phyloP scores from a whole-genome alignment of 2,113 vertebrate genomes.

The Cervus canadensis region DNA sequence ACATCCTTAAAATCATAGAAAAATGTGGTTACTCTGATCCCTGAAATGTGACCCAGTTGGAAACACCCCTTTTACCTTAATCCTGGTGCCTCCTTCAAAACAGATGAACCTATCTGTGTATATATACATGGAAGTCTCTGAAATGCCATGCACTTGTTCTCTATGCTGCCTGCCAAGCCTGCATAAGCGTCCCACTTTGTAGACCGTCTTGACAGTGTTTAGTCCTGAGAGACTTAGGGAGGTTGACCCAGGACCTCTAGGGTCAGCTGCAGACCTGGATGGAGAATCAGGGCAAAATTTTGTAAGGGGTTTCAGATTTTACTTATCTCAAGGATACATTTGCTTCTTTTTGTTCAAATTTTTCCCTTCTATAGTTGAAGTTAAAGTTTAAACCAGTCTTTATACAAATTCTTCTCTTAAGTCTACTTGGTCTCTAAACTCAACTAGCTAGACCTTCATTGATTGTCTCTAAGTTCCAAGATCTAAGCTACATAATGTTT shows the following conservation, averaged over 20 bases:
- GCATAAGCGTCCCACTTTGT: not conserved
- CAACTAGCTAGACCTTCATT: not conserved
- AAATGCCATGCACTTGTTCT: not conserved
- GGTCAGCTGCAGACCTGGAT: not conserved
- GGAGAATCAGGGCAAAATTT: not conserved
- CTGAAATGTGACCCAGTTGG: not conserved
- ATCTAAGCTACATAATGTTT: not conserved
- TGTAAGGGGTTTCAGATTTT: not conserved
- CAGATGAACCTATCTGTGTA: not conserved
- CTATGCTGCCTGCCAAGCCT: fast-evolving
- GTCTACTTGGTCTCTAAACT: not conserved
- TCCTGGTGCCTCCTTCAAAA: not conserved
- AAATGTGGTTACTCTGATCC: not conserved
- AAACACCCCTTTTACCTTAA: not conserved
- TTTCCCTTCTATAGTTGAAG: not conserved
- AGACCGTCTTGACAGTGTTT: not conserved
- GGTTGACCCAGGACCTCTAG: not conserved
- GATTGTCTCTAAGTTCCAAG: not conserved
- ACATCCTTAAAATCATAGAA: not conserved
- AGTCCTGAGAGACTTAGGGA: not conserved
- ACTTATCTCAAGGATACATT: not conserved
- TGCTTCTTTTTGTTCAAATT: not conserved
- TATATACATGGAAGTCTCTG: fast-evolving
- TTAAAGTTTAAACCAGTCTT: not conserved
- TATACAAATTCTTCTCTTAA: not conserved